Base-by-base conservation (phyloP, 2,888 invertebrate species). In the Timandra comae region DNA sequence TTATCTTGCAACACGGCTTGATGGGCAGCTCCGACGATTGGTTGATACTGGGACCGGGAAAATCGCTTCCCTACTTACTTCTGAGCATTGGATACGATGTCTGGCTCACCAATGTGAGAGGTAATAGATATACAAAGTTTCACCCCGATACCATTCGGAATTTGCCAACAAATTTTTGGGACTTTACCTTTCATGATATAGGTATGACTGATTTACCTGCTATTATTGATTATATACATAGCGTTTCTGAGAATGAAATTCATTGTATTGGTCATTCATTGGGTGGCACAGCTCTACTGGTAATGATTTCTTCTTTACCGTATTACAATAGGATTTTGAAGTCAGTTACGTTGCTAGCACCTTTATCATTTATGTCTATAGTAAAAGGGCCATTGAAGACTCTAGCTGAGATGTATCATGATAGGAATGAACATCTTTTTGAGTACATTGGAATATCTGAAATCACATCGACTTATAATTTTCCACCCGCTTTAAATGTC, bases 51-150 rank as follows among this genome's bases (percentile, higher is more conserved):
- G 67, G 67, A 2, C 42, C 56, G 9, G 46, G 54, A n/a, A 48
- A 41, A 33, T 46, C 63, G 6, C 37, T 74, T 3, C 63, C 71
- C 0, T 71, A 63, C 40, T 35, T 66, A 19, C 29, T 92, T 74
- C 66, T 81, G 70, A 69, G 90, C 30, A 63, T 66, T 3, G 81
- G 84, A 5, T 86, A 75, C 41, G 87, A 87, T 41, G 85, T 87
- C 0, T 93, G 77, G 92, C 82, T 71, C 72, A 64, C 80, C 6
- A 88, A 87, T 34, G 63, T 63, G 3, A 58, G 70, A 38, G 68
- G 72, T 9, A 75, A 65, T 30, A 58, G 49, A 43, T 74, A 70
- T 38, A 67, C 69, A 9, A 64, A 34, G 35, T 33, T 33, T 3
- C 62, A 66, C 35, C 25, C 38, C 1, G 46, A 11, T 2, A 6